Percentiles rank a stretch among this genome's conserved stretches.
Evolutionary conservation across 2,113 vertebrate genomes (phyloP).

Genomic region (Romanogobio albipinnatus): DNA sequence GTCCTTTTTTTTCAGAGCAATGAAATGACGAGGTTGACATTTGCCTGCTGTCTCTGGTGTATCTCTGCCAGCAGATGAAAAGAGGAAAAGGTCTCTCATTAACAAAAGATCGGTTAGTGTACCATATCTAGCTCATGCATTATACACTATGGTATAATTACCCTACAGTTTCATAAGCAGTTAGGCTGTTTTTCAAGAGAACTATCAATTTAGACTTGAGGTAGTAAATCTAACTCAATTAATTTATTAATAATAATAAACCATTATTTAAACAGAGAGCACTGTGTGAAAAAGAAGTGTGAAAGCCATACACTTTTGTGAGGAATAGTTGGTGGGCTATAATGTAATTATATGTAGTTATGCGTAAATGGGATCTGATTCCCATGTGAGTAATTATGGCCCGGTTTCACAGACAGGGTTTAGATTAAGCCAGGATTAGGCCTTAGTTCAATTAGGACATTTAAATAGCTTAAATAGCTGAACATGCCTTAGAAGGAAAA

Average conservation of each 20-base stretch:
- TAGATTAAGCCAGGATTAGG: too few species aligned
- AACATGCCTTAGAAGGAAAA: too few species aligned
- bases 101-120: slow-evolving; percentile 15
- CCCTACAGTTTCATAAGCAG: slow-evolving; percentile 2
- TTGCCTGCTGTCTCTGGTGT: slow-evolving; percentile 26
- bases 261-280: slow-evolving; percentile 4
- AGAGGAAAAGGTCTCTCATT: slow-evolving; percentile 37
- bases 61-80: slow-evolving; percentile 26
- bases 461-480: too few species aligned
- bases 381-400: background rate
- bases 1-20: slow-evolving; percentile 39
- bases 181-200: background rate
- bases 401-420: too few species aligned
- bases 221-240: background rate
- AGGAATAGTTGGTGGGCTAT: background rate
- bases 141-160: slow-evolving; percentile 24
- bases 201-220: background rate
- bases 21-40: slow-evolving; percentile 38
- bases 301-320: background rate
- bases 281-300: background rate
- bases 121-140: slow-evolving; percentile 11
- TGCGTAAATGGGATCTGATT: background rate
- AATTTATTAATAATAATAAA: background rate
- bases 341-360: background rate
- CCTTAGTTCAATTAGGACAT: too few species aligned